Evolutionary conservation across 1,140 invertebrate species (phyloP).

Genomic region (Probaryconus sp.): DNA sequence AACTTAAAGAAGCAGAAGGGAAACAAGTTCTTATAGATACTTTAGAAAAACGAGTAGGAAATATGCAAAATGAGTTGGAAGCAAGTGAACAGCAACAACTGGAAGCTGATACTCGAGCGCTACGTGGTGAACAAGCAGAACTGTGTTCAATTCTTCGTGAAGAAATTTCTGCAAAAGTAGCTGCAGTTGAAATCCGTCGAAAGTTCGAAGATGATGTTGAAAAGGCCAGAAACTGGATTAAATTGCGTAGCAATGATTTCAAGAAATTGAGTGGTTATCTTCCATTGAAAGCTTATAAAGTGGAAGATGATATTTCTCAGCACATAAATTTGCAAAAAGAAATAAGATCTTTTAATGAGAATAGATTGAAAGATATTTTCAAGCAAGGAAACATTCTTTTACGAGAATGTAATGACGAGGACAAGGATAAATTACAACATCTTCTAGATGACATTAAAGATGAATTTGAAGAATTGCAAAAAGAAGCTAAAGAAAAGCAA

Average conservation of each 20-base stretch:
- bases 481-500: conserved; percentile 86
- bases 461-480: conserved; percentile 84
- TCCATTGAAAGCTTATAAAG: conserved; percentile 84
- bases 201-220: conserved; percentile 88
- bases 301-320: conserved; percentile 87
- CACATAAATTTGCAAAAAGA: conserved; percentile 86
- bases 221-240: conserved; percentile 87
- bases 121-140: conserved; percentile 85
- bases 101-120: conserved; percentile 82
- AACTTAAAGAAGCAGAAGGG: conserved; percentile 90
- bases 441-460: conserved; percentile 84
- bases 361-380: conserved; percentile 85
- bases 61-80: conserved; percentile 92
- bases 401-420: conserved; percentile 88
- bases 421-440: conserved; percentile 82
- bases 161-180: conserved; percentile 84
- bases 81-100: conserved; percentile 85
- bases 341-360: conserved; percentile 88
- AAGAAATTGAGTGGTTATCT: conserved; percentile 86
- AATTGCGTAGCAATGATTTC: conserved; percentile 85
- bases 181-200: conserved; percentile 83
- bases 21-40: conserved; percentile 90
- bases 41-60: conserved; percentile 88
- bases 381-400: conserved; percentile 86
- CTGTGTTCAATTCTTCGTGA: conserved; percentile 84